Evolutionary conservation across 2,888 invertebrate species (phyloP), one percentile per base, ranked within the genome.

Genomic region (Blera fallax): DNA sequence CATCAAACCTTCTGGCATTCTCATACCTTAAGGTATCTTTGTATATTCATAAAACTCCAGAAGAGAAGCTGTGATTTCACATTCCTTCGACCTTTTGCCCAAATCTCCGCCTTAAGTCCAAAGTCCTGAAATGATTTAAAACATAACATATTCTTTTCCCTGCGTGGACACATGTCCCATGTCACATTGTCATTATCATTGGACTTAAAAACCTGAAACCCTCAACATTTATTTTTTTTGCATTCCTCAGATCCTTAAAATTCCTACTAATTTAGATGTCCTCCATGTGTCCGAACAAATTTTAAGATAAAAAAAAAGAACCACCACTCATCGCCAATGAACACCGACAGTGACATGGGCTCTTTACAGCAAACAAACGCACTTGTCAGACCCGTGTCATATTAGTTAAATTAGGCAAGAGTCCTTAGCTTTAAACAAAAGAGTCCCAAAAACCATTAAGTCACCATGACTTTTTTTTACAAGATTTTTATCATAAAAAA

Each of bases 381-480:
- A 70, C 69, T 70, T 78, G 78, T 70, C 78, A 69, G 69, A 78
- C 78, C 78, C 69, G 40, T 78, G 69, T 78, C 69, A 78, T 78
- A 52, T 69, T 62, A 78, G 78, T 78, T 60, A 70, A 78, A 78
- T 78, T 69, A 52, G 69, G 77, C 60, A 70, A 70, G 40, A 62
- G 69, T 70, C 60, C 78, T 62, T 62, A 69, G 34, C 45, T 65
- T 65, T 56, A 40, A 56, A 77, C 69, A 77, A 77, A 77, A 43
- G 56, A 48, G n/a, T 27, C 67, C 58, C 10, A 50, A 69, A 58
- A 62, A 62, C 69, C 78, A 78, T 78, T 54, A 62, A 78, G 78
- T 78, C 52, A 43, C 32, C 60, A 14, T 40, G 16, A 29, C 21
- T 24, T 45, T 27, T 24, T 50, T 34, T 62, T 16, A 24, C 34